Evolutionary conservation across 2,888 invertebrate species (phyloP), one percentile per base, ranked within the genome.

Genomic region (Microdon myrmicae): DNA sequence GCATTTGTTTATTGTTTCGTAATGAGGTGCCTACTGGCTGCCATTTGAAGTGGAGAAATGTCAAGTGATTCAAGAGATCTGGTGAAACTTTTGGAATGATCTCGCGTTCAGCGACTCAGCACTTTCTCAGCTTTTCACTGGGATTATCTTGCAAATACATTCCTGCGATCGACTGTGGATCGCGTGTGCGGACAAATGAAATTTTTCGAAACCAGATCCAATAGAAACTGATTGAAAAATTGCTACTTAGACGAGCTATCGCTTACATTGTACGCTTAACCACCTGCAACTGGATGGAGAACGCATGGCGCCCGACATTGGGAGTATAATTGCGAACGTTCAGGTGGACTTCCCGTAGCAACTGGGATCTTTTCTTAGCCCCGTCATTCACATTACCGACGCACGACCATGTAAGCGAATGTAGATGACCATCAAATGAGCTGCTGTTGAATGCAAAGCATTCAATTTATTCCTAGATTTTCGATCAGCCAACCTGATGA

Each of bases 1-100:
- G 47, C 32, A 58, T 66, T 66, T 53, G 53, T 58, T 66, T 53
- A 58, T 53, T 53, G 64, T 58, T 53, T 53, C 53, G 51, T 58
- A 58, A 58, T 66, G 64, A 44, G 58, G 44, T 29, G 35, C 54
- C 49, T 38, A 8, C 19, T 13, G 17, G 41, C 17, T 20, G 9
- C 41, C 26, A 48, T 34, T 44, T 20, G 23, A 10, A n/a, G 56
- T 56, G 56, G 54, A 20, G 9, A 32, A 45, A 41, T 44, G 34
- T 45, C 39, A 56, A 61, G 39, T 35, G 35, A 16, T 17, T 7
- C 13, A 35, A 2, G 16, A 3, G 13, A 13, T 38, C 22, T n/a
- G 7, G 7, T 17, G 9, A 39, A 13, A 7, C 16, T 12, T 32
- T 39, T 10, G 17, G 3, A 16, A 35, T 35, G 23, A 23, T 12